Evolutionary conservation across 2,888 invertebrate genomes (phyloP).

Genomic region (Euzophera pinguis): DNA sequence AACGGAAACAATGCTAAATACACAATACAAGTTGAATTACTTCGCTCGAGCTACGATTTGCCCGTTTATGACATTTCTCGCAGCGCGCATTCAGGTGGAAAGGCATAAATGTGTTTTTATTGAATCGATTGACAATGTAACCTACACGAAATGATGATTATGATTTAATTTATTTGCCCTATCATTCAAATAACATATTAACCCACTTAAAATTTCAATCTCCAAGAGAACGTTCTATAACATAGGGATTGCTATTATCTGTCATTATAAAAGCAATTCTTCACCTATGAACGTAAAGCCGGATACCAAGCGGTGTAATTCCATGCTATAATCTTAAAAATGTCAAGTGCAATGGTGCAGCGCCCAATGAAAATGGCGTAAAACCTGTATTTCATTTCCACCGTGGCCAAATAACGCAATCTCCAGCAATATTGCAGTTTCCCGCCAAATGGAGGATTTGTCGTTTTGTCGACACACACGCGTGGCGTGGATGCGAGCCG

Average conservation of each 20-base stretch:
- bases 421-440: conserved; percentile 19
- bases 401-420: conserved; percentile 16
- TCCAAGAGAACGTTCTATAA: too few relatives aligned
- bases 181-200: too few relatives aligned
- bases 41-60: not conserved
- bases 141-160: too few relatives aligned
- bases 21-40: conserved; percentile 4
- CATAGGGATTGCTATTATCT: too few relatives aligned
- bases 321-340: not conserved
- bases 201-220: too few relatives aligned
- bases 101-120: too few relatives aligned
- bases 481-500: not conserved
- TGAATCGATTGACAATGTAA: too few relatives aligned
- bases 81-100: too few relatives aligned
- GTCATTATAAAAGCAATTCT: too few relatives aligned
- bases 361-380: conserved; percentile 12
- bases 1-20: conserved; percentile 3
- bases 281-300: too few relatives aligned
- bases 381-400: conserved; percentile 14
- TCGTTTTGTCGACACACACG: not conserved
- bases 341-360: conserved; percentile 6
- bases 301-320: too few relatives aligned
- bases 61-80: not conserved
- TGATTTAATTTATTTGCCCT: too few relatives aligned
- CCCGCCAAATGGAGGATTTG: conserved; percentile 9